Evolutionary conservation across 2,113 vertebrate species (phyloP).

Genomic region (Platycercus adscitus): DNA sequence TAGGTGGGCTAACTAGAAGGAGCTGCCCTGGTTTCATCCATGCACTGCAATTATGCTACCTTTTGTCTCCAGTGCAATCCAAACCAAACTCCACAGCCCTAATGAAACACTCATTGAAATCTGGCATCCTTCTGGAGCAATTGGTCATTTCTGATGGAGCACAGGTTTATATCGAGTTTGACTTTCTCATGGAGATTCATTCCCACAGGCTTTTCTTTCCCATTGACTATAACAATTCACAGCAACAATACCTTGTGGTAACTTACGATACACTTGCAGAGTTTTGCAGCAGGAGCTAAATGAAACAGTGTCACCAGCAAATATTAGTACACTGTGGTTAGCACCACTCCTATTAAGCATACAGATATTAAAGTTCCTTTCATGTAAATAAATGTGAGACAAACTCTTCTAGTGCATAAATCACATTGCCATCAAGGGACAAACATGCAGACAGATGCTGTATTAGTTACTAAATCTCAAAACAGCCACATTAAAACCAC

Average conservation of each 20-base stretch:
- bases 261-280: fast-evolving
- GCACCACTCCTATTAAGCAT: background rate
- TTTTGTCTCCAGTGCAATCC: background rate
- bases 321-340: background rate
- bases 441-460: background rate
- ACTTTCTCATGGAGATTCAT: background rate
- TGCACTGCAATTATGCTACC: fast-evolving
- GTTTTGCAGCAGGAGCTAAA: background rate
- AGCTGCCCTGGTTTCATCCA: background rate
- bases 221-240: background rate
- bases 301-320: background rate
- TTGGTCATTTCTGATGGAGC: background rate
- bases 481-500: background rate
- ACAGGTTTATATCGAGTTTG: background rate
- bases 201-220: background rate
- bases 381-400: background rate
- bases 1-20: background rate
- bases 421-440: background rate
- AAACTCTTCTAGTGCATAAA: background rate
- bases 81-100: background rate
- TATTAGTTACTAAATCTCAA: background rate
- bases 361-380: background rate
- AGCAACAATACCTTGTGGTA: background rate
- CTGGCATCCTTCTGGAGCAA: background rate
- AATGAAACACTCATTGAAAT: background rate